These are phyloP conservation scores for Mormyrus hasselquistii DNA, from an alignment of 2,797 vertebrate genomes.

Conservation along the genomic window DNA sequence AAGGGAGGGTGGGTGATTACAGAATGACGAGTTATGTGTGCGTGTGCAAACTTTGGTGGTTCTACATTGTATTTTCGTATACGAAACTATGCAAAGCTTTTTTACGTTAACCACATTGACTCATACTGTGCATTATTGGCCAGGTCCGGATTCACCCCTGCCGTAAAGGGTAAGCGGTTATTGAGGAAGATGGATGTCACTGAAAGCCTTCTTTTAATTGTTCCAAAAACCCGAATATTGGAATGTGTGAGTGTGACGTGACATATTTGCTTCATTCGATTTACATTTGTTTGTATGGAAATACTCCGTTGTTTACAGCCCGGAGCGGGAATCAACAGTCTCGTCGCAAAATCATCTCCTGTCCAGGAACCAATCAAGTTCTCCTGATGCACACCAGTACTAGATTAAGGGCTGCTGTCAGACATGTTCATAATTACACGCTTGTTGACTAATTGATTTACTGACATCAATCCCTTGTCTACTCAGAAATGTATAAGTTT, in stretches of 20 bases:
- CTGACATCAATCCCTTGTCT: constrained; percentile 12
- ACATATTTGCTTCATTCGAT: neutral
- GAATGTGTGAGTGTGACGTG: neutral
- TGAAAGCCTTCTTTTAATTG: neutral
- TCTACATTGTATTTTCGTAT: neutral
- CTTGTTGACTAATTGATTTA: constrained; percentile 17
- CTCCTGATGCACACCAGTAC: neutral
- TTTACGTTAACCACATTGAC: neutral
- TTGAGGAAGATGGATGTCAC: neutral
- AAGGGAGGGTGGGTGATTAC: neutral
- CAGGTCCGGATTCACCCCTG: neutral
- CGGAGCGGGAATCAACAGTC: neutral
- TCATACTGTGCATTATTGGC: neutral
- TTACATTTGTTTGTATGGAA: neutral
- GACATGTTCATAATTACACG: constrained; percentile 13
- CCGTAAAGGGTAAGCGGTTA: neutral
- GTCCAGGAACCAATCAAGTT: neutral
- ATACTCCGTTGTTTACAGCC: neutral
- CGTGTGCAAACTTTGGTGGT: neutral
- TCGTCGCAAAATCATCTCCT: neutral
- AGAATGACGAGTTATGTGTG: neutral
- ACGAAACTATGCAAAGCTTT: neutral
- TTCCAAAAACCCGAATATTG: neutral
- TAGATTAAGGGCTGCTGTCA: neutral
- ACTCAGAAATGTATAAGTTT: neutral